Evolutionary conservation across 2,888 invertebrate species (phyloP).

Genomic region (Nebria salina): DNA sequence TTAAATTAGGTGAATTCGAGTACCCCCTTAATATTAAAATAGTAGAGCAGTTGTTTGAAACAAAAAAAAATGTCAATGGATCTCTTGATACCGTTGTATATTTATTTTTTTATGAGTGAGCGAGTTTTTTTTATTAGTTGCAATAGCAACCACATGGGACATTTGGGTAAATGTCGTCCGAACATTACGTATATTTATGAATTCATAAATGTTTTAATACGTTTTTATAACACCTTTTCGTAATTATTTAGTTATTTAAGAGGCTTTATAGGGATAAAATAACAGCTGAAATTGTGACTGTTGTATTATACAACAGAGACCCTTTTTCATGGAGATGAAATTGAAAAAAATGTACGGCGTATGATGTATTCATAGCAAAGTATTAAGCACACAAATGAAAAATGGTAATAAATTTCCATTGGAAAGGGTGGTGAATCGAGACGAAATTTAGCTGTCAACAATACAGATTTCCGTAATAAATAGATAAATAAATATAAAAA

Average conservation of each 20-base stretch:
- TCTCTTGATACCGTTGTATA: slow-evolving; percentile 33
- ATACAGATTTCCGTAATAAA: not conserved
- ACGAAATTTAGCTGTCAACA: not conserved
- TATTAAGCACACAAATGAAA: not conserved
- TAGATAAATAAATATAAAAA: slow-evolving; percentile 1
- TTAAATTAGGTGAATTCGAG: not conserved
- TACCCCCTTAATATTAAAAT: not conserved
- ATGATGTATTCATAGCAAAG: not conserved
- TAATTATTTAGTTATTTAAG: slow-evolving; percentile 38
- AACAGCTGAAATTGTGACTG: not conserved
- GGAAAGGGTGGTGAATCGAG: not conserved
- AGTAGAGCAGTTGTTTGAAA: not conserved
- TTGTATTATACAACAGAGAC: not conserved
- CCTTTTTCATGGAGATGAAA: too few species aligned
- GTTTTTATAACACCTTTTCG: slow-evolving; percentile 24
- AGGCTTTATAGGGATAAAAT: not conserved
- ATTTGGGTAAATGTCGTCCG: slow-evolving; percentile 26
- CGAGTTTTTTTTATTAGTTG: slow-evolving; percentile 34
- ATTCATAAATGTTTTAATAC: slow-evolving; percentile 30
- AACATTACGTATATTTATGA: slow-evolving; percentile 33
- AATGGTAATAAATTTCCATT: not conserved
- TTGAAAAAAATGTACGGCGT: not conserved
- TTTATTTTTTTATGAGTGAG: slow-evolving; percentile 32
- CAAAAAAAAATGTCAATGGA: slow-evolving; percentile 30
- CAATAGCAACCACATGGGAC: slow-evolving; percentile 29